phyloP scores from a whole-genome alignment of 2,797 vertebrate genomes.

The Percopsis omiscomaycus region DNA sequence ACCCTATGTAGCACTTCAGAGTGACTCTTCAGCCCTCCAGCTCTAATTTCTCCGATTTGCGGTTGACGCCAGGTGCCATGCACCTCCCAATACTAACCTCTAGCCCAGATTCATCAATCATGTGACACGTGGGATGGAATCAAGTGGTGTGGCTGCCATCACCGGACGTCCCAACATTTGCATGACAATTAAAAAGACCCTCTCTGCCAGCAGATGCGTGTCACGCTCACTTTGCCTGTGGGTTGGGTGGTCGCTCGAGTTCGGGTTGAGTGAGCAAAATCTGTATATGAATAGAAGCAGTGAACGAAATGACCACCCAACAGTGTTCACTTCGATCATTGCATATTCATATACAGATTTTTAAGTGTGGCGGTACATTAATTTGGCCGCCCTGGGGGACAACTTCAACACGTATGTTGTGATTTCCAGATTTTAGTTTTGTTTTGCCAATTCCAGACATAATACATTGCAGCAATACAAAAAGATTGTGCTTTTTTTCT shows the following conservation, averaged over 20 bases:
- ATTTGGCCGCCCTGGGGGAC: too few species aligned
- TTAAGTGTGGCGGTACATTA: background rate
- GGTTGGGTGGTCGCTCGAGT: background rate
- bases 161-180: conserved; percentile 72
- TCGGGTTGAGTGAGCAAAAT: too few species aligned
- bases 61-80: conserved; percentile 58
- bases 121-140: conserved; percentile 80
- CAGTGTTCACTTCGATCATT: background rate
- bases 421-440: background rate
- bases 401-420: background rate
- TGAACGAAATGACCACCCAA: too few species aligned
- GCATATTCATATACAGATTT: conserved; percentile 1
- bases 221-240: conserved; percentile 31
- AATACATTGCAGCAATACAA: background rate
- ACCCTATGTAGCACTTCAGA: conserved; percentile 25
- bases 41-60: conserved; percentile 25
- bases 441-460: background rate
- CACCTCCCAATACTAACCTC: conserved; percentile 78
- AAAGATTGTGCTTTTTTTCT: background rate
- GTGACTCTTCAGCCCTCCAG: conserved; percentile 37
- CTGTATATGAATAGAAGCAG: too few species aligned
- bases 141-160: conserved; percentile 73
- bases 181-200: conserved; percentile 68
- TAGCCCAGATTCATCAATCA: conserved; percentile 85
- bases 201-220: conserved; percentile 56